Evolutionary conservation across 2,113 vertebrate genomes (phyloP).

Genomic region (Malurus melanocephalus): DNA sequence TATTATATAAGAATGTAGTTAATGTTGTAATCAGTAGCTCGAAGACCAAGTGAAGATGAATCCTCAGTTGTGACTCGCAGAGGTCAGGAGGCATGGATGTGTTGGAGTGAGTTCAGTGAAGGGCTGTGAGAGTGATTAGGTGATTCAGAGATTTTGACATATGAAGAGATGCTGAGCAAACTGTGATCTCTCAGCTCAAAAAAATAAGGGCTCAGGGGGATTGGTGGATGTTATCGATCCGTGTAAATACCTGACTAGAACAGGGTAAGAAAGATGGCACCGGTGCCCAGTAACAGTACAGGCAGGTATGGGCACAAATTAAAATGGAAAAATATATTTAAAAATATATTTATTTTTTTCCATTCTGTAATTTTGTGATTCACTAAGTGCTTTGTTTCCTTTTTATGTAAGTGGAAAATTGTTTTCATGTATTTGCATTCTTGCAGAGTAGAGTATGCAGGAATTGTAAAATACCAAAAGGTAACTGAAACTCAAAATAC

Average conservation of each 20-base stretch:
- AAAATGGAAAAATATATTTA: neutral
- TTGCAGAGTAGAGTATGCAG: neutral
- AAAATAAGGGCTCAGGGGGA: neutral
- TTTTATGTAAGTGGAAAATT: neutral
- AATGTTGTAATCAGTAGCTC: neutral
- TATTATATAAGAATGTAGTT: neutral
- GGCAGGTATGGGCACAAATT: neutral
- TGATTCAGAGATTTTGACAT: neutral
- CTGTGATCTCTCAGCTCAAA: neutral
- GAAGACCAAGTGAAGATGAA: neutral
- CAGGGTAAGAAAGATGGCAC: neutral
- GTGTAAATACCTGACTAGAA: neutral
- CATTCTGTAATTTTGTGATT: neutral
- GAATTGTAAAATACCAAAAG: neutral
- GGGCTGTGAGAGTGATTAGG: neutral
- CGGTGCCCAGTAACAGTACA: too few relatives aligned
- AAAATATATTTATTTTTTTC: neutral
- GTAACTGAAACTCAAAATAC: neutral
- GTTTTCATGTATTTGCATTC: neutral
- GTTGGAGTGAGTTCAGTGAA: neutral
- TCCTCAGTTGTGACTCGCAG: neutral
- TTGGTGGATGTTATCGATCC: neutral
- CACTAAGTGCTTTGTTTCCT: neutral
- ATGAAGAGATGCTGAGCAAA: neutral
- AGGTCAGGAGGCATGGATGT: fast-evolving